These are phyloP conservation scores for Lottia scabra DNA, from an alignment of 2,888 invertebrate species.

Conservation along the genomic window DNA sequence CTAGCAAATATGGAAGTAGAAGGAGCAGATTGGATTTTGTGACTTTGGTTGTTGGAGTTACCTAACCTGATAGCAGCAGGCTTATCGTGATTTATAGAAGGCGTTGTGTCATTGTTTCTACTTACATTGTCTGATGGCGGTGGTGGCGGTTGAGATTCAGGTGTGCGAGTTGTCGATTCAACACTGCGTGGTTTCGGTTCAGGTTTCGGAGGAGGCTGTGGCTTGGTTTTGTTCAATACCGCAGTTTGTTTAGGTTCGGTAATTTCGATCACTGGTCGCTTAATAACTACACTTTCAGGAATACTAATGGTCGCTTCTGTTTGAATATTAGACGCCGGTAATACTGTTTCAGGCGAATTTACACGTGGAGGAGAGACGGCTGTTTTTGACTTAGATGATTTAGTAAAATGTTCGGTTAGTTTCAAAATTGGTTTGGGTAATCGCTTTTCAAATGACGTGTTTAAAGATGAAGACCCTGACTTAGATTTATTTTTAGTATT, in stretches of 20 bases:
- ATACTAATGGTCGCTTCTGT: conserved; percentile 18
- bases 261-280: not conserved
- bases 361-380: conserved; percentile 16
- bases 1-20: not conserved
- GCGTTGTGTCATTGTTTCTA: not conserved
- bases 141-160: conserved; percentile 20
- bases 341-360: conserved; percentile 22
- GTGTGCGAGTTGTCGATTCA: conserved; percentile 24
- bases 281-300: not conserved
- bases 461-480: conserved; percentile 24
- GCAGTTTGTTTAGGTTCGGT: not conserved
- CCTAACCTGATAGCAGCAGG: conserved; percentile 6
- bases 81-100: not conserved
- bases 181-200: conserved; percentile 33
- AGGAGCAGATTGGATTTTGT: not conserved
- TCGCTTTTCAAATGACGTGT: conserved; percentile 18
- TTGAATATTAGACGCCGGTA: conserved; percentile 17
- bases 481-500: conserved; percentile 19
- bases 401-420: not conserved
- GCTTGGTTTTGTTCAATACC: not conserved
- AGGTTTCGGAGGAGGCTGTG: conserved; percentile 31
- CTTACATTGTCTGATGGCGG: not conserved
- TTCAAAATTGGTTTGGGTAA: conserved; percentile 2
- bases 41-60: conserved; percentile 1
- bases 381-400: not conserved